Percentiles rank a stretch among this genome's conserved stretches.
phyloP scores from a whole-genome alignment of 2,113 vertebrate genomes.

The Bos javanicus region DNA sequence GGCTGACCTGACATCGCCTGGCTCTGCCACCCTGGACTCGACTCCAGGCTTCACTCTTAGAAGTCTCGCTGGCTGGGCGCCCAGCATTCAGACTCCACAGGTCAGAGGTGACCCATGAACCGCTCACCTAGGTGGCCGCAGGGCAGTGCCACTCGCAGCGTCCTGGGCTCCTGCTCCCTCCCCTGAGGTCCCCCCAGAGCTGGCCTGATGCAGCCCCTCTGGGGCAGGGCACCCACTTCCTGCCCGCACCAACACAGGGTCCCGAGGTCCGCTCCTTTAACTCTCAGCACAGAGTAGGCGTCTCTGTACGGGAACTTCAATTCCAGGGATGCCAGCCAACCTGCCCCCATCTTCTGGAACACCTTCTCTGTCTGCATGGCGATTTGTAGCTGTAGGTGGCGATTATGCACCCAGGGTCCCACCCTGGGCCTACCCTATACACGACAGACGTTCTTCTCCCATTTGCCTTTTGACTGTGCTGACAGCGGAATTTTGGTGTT shows the following conservation, averaged over 20 bases:
- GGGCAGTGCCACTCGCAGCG: accelerated
- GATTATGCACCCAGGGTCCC: accelerated
- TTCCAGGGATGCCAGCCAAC: neutral
- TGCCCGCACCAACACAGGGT: accelerated
- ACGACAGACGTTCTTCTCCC: accelerated
- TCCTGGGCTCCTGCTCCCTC: neutral
- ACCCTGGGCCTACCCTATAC: accelerated
- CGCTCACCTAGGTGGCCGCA: accelerated
- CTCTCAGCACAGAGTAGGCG: accelerated
- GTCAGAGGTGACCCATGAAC: neutral
- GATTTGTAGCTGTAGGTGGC: accelerated
- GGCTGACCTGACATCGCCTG: neutral
- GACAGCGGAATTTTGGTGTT: accelerated
- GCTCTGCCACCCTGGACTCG: neutral
- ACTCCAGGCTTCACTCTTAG: neutral
- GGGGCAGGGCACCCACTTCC: neutral
- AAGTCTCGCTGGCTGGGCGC: accelerated
- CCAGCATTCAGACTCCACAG: accelerated
- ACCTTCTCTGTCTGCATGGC: accelerated
- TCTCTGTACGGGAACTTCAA: accelerated
- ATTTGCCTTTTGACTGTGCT: accelerated
- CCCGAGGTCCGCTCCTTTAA: accelerated
- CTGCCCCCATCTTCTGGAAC: neutral
- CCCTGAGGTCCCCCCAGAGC: neutral
- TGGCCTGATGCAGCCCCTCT: neutral